Evolutionary conservation across 2,113 vertebrate genomes (phyloP), one percentile per base, ranked within the genome.

Genomic region (Carlito syrichta): DNA sequence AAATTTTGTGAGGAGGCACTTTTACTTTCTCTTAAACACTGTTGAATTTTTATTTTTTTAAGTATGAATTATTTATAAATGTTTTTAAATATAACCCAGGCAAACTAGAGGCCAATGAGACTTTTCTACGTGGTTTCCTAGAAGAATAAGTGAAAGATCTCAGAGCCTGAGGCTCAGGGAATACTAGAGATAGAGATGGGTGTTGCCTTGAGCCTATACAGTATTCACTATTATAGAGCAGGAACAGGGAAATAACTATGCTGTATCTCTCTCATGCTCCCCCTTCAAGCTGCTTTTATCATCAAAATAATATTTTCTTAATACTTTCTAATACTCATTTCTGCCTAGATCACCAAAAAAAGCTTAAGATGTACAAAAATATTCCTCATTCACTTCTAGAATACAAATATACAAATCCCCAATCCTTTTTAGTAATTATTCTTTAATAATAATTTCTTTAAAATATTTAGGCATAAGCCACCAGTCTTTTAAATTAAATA

Each of bases 311-410:
- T 48, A 78, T 76, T 74, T 96, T 93, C 73, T 66, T 92, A 32
- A 43, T 63, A 95, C 16, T 97, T 95, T n/a, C 89, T 52, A 93
- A 92, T 54, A 95, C 30, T 86, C 73, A 89, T 84, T 94, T 95
- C 83, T 84, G 86, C 58, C 66, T 86, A 74, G 38, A 86, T 76
- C 86, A 94, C 40, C 20, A 86, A 58, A 79, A 90, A 91, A 83
- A 30, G 40, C n/a, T n/a, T 5, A 76, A 54, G 16, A 68, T 73
- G n/a, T 14, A 95, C 48, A 76, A 62, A 82, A 93, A 86, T 81
- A 91, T 25, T 89, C 56, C 54, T 91, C 77, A 78, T 9, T 77
- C 0, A 74, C 54, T 73, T 95, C 56, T 20, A 89, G 30, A 94
- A 82, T 25, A 8, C 27, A 94, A 93, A 85, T 35, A 96, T 12